A percentile compares a stretch with the other conserved stretches of the same genome.
phyloP scores from a whole-genome alignment of 2,113 vertebrate genomes.

The Albula goreensis region DNA sequence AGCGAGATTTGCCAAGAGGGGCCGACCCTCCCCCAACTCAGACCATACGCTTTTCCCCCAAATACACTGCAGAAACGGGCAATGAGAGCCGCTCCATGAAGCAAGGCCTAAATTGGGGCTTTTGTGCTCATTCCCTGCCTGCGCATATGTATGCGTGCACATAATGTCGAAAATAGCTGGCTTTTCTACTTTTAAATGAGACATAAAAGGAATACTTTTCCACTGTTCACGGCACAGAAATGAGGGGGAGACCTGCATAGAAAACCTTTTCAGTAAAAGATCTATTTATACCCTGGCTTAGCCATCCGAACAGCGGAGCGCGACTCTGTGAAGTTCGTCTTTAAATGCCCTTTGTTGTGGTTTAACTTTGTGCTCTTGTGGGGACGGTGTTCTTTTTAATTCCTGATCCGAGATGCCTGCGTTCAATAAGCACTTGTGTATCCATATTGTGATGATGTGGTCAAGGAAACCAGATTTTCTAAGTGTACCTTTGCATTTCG shows the following conservation, averaged over 20 bases:
- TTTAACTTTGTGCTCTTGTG: slow-evolving; percentile 77
- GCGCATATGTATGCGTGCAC: neutral
- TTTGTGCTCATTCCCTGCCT: neutral
- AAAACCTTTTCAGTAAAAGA: slow-evolving; percentile 40
- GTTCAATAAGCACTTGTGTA: slow-evolving; percentile 90
- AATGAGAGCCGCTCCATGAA: neutral
- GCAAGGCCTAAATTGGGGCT: slow-evolving; percentile 1
- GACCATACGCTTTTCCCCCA: no score
- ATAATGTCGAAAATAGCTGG: slow-evolving; percentile 6
- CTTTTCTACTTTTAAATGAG: neutral
- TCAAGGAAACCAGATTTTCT: slow-evolving; percentile 85
- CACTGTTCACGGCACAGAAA: slow-evolving; percentile 23
- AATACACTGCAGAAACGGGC: neutral
- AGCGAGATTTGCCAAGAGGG: no score
- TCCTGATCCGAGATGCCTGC: slow-evolving; percentile 83
- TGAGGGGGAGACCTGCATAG: slow-evolving; percentile 46
- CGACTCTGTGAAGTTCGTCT: slow-evolving; percentile 78
- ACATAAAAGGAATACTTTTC: neutral
- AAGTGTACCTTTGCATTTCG: slow-evolving; percentile 81
- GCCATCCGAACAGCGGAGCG: slow-evolving; percentile 75
- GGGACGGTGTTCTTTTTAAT: slow-evolving; percentile 78
- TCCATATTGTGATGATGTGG: slow-evolving; percentile 89
- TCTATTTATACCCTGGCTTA: slow-evolving; percentile 69
- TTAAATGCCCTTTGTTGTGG: slow-evolving; percentile 88
- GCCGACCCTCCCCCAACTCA: no score